phyloP scores from a whole-genome alignment of 1,140 invertebrate genomes.

The Euura lappo region DNA sequence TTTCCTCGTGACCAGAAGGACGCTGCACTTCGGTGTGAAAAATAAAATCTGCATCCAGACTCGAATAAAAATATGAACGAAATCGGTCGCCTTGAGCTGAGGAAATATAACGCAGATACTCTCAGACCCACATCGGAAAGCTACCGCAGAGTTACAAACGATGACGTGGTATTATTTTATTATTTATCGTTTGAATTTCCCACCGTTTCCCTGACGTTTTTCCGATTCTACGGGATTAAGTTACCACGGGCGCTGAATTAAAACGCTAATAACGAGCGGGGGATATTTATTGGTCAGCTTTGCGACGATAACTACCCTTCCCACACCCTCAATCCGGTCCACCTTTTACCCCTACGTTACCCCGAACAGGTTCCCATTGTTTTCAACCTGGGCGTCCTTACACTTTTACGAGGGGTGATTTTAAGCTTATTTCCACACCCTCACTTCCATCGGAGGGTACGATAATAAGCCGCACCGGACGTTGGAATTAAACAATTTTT shows the following conservation, averaged over 20 bases:
- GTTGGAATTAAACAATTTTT: constrained; percentile 2
- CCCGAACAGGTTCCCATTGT: not conserved
- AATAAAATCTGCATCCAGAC: not conserved
- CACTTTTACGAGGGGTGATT: constrained; percentile 3
- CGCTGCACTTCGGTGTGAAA: not conserved
- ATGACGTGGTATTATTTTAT: constrained; percentile 51
- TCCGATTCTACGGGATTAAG: constrained; percentile 52
- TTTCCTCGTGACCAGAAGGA: no score
- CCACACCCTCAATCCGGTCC: not conserved
- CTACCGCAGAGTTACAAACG: constrained; percentile 40
- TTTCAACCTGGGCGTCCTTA: not conserved
- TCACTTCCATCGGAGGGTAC: not conserved
- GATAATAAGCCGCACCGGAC: no score
- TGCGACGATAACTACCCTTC: constrained; percentile 26
- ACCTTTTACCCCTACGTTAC: not conserved
- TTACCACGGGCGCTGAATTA: constrained; percentile 52
- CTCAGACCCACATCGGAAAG: not conserved
- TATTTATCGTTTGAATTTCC: constrained; percentile 50
- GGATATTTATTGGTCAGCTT: constrained; percentile 56
- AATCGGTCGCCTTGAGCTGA: not conserved
- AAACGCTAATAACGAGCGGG: constrained; percentile 56
- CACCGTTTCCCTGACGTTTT: constrained; percentile 41
- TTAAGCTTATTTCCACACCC: not conserved
- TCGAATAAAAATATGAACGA: no score
- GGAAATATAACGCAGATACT: not conserved